Base-by-base conservation (phyloP, 2,888 invertebrate genomes). In the Synanthedon andrenaeformis region DNA sequence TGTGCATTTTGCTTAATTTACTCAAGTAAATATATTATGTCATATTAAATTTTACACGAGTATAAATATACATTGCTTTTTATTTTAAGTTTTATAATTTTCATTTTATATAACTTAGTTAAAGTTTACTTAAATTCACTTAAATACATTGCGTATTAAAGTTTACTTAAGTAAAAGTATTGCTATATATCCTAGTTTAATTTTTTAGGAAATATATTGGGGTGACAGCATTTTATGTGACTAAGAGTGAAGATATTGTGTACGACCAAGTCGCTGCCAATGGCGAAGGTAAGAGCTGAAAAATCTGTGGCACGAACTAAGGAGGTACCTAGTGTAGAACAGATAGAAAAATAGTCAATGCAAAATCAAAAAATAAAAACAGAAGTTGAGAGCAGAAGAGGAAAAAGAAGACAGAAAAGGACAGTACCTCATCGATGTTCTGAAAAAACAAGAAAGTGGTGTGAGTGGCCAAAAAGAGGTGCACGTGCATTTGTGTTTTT, bases 351-450 rank as follows among this genome's bases (percentile, higher is more conserved):
- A 23, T 5, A 23, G 23, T 5, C 23, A 23, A 14, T 45, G 45
- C 45, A 45, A n/a, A 45, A 45, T 13, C 13, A 45, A n/a, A 45
- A 45, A 45, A 35, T 45, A 13, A 45, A 13, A 13, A 45, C 45
- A 45, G 14, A 35, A 45, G 14, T 45, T 4, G 45, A 45, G 45
- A 45, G 45, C 45, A 45, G 45, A 45, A 45, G 45, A 45, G 45
- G 14, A 45, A 45, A 6, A 17, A 19, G 23, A 49, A 72, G 74
- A 74, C 74, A 76, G 77, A 75, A 79, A 69, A 67, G 74, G 76
- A 82, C 85, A 87, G 84, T 89, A 89, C 89, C 89, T 89, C 89
- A 83, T 79, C 81, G 85, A 86, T 78, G 84, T 82, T 88, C 89
- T 89, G 89, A 89, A 89, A 89, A 89, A 81, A 88, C 70, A 88